Evolutionary conservation across 2,797 vertebrate genomes (phyloP).

Genomic region (Sebastes taczanowskii): DNA sequence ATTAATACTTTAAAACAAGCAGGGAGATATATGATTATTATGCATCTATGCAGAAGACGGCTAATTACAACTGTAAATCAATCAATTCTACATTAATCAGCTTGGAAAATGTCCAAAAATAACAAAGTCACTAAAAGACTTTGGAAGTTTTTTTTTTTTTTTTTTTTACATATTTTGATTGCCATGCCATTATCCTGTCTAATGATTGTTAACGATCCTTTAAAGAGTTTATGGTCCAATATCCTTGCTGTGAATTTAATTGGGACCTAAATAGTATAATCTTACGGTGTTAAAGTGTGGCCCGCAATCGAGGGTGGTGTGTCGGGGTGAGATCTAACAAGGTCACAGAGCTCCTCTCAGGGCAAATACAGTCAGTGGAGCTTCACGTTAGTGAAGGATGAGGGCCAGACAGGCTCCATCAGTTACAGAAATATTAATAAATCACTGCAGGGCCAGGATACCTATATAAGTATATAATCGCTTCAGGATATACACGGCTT

Average conservation of each 20-base stretch:
- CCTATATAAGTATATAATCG: neutral
- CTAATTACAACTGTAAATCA: conserved; percentile 85
- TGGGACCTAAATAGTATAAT: conserved; percentile 77
- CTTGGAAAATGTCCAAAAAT: conserved; percentile 80
- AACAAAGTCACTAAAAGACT: conserved; percentile 84
- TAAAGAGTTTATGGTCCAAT: conserved; percentile 81
- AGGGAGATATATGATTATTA: conserved; percentile 82
- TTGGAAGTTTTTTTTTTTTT: conserved; percentile 72
- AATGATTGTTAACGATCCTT: conserved; percentile 80
- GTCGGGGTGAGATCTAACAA: conserved; percentile 60
- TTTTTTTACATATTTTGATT: conserved; percentile 74
- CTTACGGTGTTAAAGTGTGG: conserved; percentile 68
- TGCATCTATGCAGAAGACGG: conserved; percentile 80
- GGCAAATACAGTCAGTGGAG: conserved; percentile 55
- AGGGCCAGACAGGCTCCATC: conserved; percentile 28
- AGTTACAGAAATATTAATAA: conserved; percentile 45
- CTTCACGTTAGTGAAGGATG: conserved; percentile 36
- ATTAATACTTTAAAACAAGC: conserved; percentile 84
- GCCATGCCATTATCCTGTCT: conserved; percentile 77
- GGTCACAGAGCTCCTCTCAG: conserved; percentile 66
- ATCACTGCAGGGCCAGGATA: conserved; percentile 28
- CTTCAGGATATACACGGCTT: neutral
- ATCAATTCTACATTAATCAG: conserved; percentile 81
- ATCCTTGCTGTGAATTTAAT: conserved; percentile 77
- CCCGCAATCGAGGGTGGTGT: conserved; percentile 70